Conservation (phyloP, 2,888 invertebrate genomes). For the Caenorhabditis sp. region DNA sequence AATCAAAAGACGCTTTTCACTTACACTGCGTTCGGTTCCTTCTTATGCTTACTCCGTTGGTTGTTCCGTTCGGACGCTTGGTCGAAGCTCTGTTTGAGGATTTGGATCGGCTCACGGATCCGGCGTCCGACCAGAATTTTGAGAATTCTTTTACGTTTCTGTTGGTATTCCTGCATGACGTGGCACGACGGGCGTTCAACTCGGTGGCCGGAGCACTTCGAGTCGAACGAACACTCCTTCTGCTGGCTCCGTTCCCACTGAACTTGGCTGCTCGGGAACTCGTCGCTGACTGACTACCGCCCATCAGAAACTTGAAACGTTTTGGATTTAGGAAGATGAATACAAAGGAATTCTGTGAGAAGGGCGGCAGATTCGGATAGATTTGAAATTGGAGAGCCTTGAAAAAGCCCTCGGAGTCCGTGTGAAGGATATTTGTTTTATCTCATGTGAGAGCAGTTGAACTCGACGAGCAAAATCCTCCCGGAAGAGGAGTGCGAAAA, state of each 20-base stretch:
- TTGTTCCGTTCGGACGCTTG: background rate
- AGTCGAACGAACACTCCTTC: constrained; percentile 49
- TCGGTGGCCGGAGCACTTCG: constrained; percentile 54
- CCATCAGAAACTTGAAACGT: constrained; percentile 38
- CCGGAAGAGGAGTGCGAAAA: background rate
- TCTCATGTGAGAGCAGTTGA: constrained; percentile 31
- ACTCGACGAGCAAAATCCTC: constrained; percentile 8
- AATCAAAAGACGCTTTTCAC: background rate
- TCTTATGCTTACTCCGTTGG: constrained; percentile 28
- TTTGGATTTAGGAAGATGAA: background rate
- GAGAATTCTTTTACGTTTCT: constrained; percentile 61
- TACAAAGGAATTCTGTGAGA: background rate
- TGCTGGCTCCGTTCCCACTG: constrained; percentile 46
- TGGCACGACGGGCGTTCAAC: constrained; percentile 33
- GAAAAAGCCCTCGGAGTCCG: background rate
- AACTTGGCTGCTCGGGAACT: constrained; percentile 58
- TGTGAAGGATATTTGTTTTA: constrained; percentile 31
- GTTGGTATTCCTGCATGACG: constrained; percentile 60
- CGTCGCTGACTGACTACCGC: constrained; percentile 53
- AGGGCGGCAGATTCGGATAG: background rate
- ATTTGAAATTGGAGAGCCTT: constrained; percentile 25
- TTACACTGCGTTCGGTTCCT: constrained; percentile 45
- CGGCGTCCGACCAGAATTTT: constrained; percentile 60
- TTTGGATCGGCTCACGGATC: constrained; percentile 31
- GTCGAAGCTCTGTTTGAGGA: constrained; percentile 33